Base-by-base conservation (phyloP, 2,888 invertebrate genomes). In the Pandemis cinnamomeana region DNA sequence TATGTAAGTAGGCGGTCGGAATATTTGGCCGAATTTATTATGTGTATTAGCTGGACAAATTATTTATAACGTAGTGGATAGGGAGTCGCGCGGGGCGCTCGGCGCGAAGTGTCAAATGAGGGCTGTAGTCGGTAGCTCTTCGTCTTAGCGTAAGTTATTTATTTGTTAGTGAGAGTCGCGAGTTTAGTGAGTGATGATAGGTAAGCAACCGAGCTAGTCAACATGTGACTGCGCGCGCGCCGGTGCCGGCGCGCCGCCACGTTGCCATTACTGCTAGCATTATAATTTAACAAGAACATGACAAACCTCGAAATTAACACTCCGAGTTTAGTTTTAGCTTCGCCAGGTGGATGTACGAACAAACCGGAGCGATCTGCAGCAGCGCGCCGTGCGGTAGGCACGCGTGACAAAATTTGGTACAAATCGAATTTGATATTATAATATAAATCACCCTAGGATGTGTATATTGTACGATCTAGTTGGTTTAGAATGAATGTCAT, bases 191-290 rank as follows among this genome's bases (percentile, higher is more conserved):
- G 86, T 83, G 87, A 88, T 89, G 87, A 87, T 90, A 89, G 83
- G 86, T 91, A 89, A 90, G 91, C 91, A 91, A 92, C 88, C 86
- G 88, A 92, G 92, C 93, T 93, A 93, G 93, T 93, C 93, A 93
- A 86, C 85, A 80, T 81, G 92, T 87, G 92, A 88, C 88, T 83
- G 86, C 78, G 82, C 82, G 78, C 61, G 61, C 61, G 61, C 77
- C 78, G 71, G 77, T 75, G 70, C 71, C 79, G 80, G 81, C 80
- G 80, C 77, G 80, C 81, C 82, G 87, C 88, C 90, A 87, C 88
- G 90, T 88, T 89, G 92, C 91, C 92, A 91, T 91, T 87, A 84
- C 87, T 85, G 86, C 89, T 88, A 89, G 88, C 90, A 68, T 68
- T 88, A 81, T 82, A 20, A 80, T 82, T 36, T 80, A 80, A 81